Conservation (phyloP, 2,888 invertebrate species). For the Ophion ventricosus region DNA sequence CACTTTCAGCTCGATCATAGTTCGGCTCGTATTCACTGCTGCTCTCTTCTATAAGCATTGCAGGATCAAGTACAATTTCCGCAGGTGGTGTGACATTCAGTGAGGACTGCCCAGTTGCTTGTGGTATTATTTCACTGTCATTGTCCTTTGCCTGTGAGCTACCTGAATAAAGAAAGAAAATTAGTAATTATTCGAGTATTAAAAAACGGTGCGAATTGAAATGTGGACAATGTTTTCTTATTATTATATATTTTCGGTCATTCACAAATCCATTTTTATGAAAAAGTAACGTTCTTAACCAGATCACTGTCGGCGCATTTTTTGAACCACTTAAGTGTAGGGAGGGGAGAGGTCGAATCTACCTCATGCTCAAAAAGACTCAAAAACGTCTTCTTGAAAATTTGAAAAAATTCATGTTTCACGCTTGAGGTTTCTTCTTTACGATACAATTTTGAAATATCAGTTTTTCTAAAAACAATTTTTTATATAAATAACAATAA, state of each 20-base stretch:
- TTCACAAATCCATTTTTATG: slow-evolving; percentile 9
- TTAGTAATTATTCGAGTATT: slow-evolving; percentile 20
- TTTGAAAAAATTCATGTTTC: slow-evolving; percentile 9
- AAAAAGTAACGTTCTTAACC: slow-evolving; percentile 17
- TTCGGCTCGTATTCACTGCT: slow-evolving; percentile 23
- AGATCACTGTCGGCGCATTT: slow-evolving; percentile 3
- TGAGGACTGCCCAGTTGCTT: slow-evolving; percentile 14
- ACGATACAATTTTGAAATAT: slow-evolving; percentile 14
- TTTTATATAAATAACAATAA: slow-evolving; percentile 5
- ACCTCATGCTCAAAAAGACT: slow-evolving; percentile 16
- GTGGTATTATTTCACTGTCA: slow-evolving; percentile 18
- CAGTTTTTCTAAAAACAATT: not conserved
- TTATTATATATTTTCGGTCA: slow-evolving; percentile 12
- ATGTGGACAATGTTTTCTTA: slow-evolving; percentile 11
- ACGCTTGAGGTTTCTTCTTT: slow-evolving; percentile 12
- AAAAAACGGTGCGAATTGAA: slow-evolving; percentile 22
- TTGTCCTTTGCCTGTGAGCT: slow-evolving; percentile 15
- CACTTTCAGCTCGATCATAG: slow-evolving; percentile 9
- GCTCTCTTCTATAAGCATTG: slow-evolving; percentile 27
- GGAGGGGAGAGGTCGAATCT: not conserved
- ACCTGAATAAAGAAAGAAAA: slow-evolving; percentile 10
- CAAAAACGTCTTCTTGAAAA: slow-evolving; percentile 11
- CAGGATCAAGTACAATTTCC: slow-evolving; percentile 8
- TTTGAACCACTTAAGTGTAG: slow-evolving; percentile 4
- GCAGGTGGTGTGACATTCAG: slow-evolving; percentile 18